Percentiles rank a stretch among this genome's conserved stretches.
Conservation (phyloP, 2,113 vertebrate species). For the Epinephelus cyanopodus region DNA sequence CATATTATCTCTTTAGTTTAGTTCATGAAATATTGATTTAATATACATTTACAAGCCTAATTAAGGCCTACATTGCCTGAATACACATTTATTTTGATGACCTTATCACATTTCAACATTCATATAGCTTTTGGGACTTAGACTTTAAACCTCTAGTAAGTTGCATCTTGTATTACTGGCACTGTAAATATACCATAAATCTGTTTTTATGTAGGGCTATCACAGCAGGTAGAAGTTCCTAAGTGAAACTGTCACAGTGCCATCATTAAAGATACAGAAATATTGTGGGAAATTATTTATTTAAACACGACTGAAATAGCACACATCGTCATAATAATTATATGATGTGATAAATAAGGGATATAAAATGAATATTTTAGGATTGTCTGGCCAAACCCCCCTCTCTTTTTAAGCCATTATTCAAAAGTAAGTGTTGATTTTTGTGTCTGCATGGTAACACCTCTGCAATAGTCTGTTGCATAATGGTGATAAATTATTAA, state of each 20-base stretch:
- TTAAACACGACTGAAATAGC: neutral
- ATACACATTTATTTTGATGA: neutral
- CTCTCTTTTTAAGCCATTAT: neutral
- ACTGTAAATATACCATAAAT: too few species aligned
- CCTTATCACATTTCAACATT: neutral
- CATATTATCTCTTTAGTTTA: too few species aligned
- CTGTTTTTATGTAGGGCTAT: too few species aligned
- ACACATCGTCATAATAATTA: too few species aligned
- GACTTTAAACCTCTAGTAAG: neutral
- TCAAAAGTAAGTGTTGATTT: neutral
- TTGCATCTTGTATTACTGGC: neutral
- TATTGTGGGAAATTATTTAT: neutral
- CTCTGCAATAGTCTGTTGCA: slow-evolving; percentile 48
- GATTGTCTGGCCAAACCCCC: neutral
- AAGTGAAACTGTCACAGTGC: neutral
- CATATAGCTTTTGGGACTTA: too few species aligned
- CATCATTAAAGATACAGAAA: neutral
- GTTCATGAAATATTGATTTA: neutral
- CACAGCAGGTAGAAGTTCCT: neutral
- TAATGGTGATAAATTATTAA: slow-evolving; percentile 73
- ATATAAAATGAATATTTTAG: neutral
- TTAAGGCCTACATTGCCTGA: neutral
- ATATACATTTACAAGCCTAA: neutral
- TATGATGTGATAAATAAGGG: neutral
- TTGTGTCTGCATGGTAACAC: slow-evolving; percentile 30